Conservation (phyloP, 2,113 vertebrate species). For the Sterna hirundo region DNA sequence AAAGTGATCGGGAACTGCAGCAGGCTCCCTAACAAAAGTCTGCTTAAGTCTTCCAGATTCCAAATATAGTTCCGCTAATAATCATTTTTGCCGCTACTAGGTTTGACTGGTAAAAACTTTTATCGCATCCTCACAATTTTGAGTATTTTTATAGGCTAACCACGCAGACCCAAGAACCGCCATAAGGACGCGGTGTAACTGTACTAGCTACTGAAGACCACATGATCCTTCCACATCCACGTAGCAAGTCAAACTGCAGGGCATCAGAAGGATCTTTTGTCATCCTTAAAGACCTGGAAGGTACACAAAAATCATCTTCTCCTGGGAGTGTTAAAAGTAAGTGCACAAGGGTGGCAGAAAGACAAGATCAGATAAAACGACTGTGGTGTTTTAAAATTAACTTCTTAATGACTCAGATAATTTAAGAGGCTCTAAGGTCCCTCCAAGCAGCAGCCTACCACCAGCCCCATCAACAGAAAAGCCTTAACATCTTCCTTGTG, state of each 20-base stretch:
- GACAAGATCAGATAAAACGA: background rate
- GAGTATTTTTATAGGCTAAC: background rate
- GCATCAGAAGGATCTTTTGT: background rate
- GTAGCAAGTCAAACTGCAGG: background rate
- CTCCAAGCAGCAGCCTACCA: background rate
- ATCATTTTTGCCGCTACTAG: background rate
- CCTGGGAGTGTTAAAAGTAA: background rate
- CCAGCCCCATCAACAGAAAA: background rate
- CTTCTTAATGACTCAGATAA: background rate
- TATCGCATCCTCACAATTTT: background rate
- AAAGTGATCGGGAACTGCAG: background rate
- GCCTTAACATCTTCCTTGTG: background rate
- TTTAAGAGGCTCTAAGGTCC: background rate
- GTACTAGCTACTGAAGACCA: background rate
- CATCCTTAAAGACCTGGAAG: background rate
- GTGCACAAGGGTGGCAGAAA: background rate
- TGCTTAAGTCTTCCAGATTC: background rate
- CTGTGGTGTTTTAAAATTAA: background rate
- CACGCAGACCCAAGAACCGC: background rate
- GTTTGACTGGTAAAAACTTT: background rate
- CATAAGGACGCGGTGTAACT: fast-evolving
- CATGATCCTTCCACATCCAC: background rate
- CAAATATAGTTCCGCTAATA: background rate
- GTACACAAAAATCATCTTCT: background rate
- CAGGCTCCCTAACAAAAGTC: background rate